phyloP scores from a whole-genome alignment of 2,888 invertebrate species.

The Apomyelois bistriatella region DNA sequence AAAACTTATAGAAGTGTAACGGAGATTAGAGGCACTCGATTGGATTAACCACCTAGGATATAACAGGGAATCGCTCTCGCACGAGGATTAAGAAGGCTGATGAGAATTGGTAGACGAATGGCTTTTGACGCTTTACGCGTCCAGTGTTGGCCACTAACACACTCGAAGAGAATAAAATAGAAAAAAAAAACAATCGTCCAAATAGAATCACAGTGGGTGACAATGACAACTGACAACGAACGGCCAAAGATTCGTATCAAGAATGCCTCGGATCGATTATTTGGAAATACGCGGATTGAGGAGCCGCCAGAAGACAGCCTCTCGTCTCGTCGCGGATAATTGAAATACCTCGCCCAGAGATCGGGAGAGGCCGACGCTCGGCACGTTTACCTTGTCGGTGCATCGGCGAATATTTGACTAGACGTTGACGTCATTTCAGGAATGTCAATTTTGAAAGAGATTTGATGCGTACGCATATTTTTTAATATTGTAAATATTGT shows the following conservation, averaged over 20 bases:
- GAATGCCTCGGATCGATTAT: constrained; percentile 47
- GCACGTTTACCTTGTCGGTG: constrained; percentile 40
- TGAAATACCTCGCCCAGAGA: constrained; percentile 52
- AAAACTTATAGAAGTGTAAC: no score
- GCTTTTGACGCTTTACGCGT: no score
- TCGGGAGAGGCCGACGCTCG: constrained; percentile 26
- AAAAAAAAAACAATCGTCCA: background rate
- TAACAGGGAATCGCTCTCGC: no score
- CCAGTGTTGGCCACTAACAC: no score
- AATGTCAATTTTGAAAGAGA: background rate
- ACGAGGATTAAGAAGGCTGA: no score
- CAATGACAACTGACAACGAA: no score
- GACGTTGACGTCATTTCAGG: constrained; percentile 26
- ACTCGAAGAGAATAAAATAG: background rate
- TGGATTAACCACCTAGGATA: no score
- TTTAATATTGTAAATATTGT: no score
- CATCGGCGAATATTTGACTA: constrained; percentile 34
- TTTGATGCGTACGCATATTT: no score
- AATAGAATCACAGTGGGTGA: constrained; percentile 28
- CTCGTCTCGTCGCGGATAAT: constrained; percentile 40
- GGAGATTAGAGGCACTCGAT: no score
- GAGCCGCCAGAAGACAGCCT: constrained; percentile 21
- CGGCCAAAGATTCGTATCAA: constrained; percentile 34
- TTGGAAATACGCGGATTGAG: constrained; percentile 25
- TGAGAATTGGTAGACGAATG: no score